Evolutionary conservation across 1,140 invertebrate genomes (phyloP).

Genomic region (Caenorhabditis elegans): WBcel235 BX284605.5:5497501-5498000

Average conservation of each 20-base stretch:
- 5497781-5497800: constrained; percentile 83
- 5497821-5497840: not conserved
- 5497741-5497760: constrained; percentile 85
- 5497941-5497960: constrained; percentile 88
- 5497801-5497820: constrained; percentile 70
- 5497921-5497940: constrained; percentile 94
- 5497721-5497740: constrained; percentile 92
- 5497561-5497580: too few relatives aligned
- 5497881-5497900: constrained; percentile 80
- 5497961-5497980: constrained; percentile 91
- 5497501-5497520: too few relatives aligned
- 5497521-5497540: too few relatives aligned
- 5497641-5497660: too few relatives aligned
- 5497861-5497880: constrained; percentile 75
- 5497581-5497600: too few relatives aligned
- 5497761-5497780: constrained; percentile 84
- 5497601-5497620: too few relatives aligned
- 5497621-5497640: too few relatives aligned
- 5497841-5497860: constrained; percentile 73
- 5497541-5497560: too few relatives aligned
- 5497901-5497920: constrained; percentile 95
- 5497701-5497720: constrained; percentile 70
- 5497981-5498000: constrained; percentile 86
- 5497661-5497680: too few relatives aligned
- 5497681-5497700: not conserved